These are phyloP conservation scores for Oryctolagus cuniculus DNA, from an alignment of 2,113 vertebrate genomes.

Conservation along the genomic window mOryCun1.1 NC_091440.1:132964501-132965000, in stretches of 20 bases:
- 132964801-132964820: neutral
- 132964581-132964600: neutral
- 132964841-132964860: neutral
- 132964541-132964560: neutral
- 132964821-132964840: neutral
- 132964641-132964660: neutral
- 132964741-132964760: neutral
- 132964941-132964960: neutral
- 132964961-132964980: neutral
- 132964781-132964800: neutral
- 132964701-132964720: neutral
- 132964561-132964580: neutral
- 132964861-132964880: neutral
- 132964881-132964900: neutral
- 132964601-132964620: slow-evolving; percentile 25
- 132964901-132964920: too few species aligned
- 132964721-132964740: neutral
- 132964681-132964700: slow-evolving; percentile 29
- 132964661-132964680: neutral
- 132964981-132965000: neutral
- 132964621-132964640: neutral
- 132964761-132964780: neutral
- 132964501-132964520: slow-evolving; percentile 46
- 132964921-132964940: too few species aligned
- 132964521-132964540: slow-evolving; percentile 51